phyloP scores from a whole-genome alignment of 2,888 invertebrate species.

The Cataglyphis altisquamis region DNA sequence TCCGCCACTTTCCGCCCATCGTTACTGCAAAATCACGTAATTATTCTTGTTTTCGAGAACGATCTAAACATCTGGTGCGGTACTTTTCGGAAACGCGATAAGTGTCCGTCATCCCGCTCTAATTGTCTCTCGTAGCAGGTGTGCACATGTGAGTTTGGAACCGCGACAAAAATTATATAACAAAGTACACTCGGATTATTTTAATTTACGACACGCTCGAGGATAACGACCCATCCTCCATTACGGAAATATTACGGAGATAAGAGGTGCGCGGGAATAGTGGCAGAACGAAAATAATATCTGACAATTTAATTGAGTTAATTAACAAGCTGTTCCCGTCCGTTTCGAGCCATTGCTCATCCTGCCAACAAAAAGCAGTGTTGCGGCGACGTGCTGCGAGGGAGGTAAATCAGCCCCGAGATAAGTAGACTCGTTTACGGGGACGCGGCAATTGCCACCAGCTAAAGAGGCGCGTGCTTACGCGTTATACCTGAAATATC shows the following conservation, averaged over 20 bases:
- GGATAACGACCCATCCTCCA: conserved; percentile 32
- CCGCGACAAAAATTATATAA: conserved; percentile 40
- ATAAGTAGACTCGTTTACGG: conserved; percentile 53
- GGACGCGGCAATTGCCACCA: conserved; percentile 45
- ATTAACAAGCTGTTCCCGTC: conserved; percentile 56
- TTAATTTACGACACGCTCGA: conserved; percentile 47
- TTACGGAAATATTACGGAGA: conserved; percentile 60
- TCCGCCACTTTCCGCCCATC: conserved; percentile 45
- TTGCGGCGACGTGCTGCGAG: conserved; percentile 28
- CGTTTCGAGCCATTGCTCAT: conserved; percentile 53
- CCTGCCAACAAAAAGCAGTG: conserved; percentile 46
- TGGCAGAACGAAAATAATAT: conserved; percentile 57
- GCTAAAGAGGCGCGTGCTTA: conserved; percentile 40
- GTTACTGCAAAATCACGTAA: conserved; percentile 66
- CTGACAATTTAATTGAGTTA: conserved; percentile 63
- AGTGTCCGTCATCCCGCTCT: not conserved
- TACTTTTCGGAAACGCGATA: conserved; percentile 9
- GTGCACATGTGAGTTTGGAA: not conserved
- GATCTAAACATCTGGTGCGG: conserved; percentile 45
- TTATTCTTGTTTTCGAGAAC: conserved; percentile 66
- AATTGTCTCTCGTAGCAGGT: conserved; percentile 21
- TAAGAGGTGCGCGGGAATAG: conserved; percentile 32
- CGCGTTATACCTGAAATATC: conserved; percentile 45
- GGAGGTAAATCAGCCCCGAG: conserved; percentile 51
- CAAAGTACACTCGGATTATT: conserved; percentile 43